Evolutionary conservation across 2,113 vertebrate genomes (phyloP), one percentile per base, ranked within the genome.

Genomic region (Taurulus bubalis): DNA sequence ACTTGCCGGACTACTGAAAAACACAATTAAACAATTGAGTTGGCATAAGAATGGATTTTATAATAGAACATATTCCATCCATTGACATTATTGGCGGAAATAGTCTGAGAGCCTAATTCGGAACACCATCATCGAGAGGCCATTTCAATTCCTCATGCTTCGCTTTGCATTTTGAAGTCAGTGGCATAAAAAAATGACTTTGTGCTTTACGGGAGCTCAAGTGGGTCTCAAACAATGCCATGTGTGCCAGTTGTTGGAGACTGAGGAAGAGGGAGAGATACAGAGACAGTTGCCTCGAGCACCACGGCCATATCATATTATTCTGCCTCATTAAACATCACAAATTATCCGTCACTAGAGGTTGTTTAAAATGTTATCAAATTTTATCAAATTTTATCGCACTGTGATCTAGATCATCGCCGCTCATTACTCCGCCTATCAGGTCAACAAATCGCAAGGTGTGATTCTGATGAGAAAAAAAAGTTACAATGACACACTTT

Each of bases 321-420:
- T 78, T 63, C 73, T 28, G 73, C 62, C 65, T 92, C 70, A 87
- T 89, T 82, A 81, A 72, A 60, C 63, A 71, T 63, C 79, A 79
- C 70, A 89, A 82, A 83, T 76, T 73, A 82, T 80, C 78, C 70
- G 36, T 81, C 73, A 49, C 47, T 45, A 2, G 53, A 45, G 70
- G 78, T 85, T 76, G 75, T 78, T 89, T 53, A 87, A 87, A 84
- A 79, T 79, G 0, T n/a, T n/a, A n/a, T n/a, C n/a, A n/a, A n/a
- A n/a, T n/a, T n/a, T n/a, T 26, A 80, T 67, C 16, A 5, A 58
- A 47, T 28, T 67, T 53, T 28, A 32, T 66, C 34, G 34, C 63
- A 20, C 24, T 26, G 26, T 22, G 30, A 68, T 71, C 62, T 45
- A 32, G 42, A 70, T 83, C 30, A 40, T 63, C 64, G 24, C 64